Conservation (phyloP, 2,113 vertebrate species). For the Epinephelus fuscoguttatus region DNA sequence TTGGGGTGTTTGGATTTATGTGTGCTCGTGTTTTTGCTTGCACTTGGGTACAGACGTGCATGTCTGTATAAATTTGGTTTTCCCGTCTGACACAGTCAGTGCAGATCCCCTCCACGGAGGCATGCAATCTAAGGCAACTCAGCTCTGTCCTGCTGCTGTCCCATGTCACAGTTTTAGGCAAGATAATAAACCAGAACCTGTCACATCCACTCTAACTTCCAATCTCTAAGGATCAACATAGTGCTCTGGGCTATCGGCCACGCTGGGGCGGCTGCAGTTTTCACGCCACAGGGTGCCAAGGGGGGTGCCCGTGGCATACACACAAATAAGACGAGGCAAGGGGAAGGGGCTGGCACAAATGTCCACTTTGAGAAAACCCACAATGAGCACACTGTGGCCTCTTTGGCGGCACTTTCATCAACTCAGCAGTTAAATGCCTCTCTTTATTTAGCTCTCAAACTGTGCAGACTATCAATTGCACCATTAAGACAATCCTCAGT, state of each 20-base stretch:
- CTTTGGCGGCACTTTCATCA: conserved; percentile 76
- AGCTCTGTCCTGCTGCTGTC: conserved; percentile 41
- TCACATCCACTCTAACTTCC: conserved; percentile 67
- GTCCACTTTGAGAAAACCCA: conserved; percentile 78
- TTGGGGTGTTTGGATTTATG: conserved; percentile 42
- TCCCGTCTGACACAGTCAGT: conserved; percentile 31
- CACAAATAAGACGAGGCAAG: conserved; percentile 75
- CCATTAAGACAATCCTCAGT: conserved; percentile 77
- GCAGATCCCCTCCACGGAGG: conserved; percentile 26
- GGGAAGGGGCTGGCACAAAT: conserved; percentile 78
- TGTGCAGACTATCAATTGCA: conserved; percentile 77
- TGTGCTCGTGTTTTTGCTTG: conserved; percentile 19
- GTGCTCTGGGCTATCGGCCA: conserved; percentile 68
- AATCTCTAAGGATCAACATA: conserved; percentile 63
- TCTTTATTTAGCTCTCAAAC: conserved; percentile 77
- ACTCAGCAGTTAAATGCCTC: conserved; percentile 72
- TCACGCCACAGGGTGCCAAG: conserved; percentile 67
- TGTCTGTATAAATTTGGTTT: conserved; percentile 40
- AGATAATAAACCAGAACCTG: conserved; percentile 76
- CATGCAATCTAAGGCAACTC: conserved; percentile 23
- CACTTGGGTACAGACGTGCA: conserved; percentile 4
- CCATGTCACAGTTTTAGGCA: conserved; percentile 60
- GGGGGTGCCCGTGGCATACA: conserved; percentile 66
- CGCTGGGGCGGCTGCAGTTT: conserved; percentile 67
- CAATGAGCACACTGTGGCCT: conserved; percentile 81